Percentiles rank a stretch among this genome's conserved stretches.
Evolutionary conservation across 2,888 invertebrate genomes (phyloP).

Genomic region (Magallana nippona): DNA sequence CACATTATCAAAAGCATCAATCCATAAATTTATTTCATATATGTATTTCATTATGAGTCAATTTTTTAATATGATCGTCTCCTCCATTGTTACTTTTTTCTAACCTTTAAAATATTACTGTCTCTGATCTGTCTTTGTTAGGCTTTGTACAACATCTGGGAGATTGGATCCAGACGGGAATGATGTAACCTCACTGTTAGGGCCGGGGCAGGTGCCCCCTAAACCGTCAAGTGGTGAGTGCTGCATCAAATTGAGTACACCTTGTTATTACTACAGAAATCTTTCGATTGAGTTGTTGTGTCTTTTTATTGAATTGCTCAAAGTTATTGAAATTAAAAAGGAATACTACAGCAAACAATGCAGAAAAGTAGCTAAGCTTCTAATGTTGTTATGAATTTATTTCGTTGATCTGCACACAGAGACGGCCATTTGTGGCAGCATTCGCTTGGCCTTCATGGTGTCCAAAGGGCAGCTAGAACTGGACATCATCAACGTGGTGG

Average conservation of each 20-base stretch:
- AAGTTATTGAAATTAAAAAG: too few species aligned
- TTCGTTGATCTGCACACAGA: conserved; percentile 50
- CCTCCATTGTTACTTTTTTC: too few species aligned
- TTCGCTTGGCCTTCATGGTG: conserved; percentile 92
- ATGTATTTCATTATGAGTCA: too few species aligned
- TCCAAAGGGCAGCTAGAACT: conserved; percentile 95
- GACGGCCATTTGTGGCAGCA: conserved; percentile 83
- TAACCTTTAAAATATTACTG: not conserved
- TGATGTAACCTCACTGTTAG: conserved; percentile 72
- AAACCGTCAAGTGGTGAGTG: conserved; percentile 70
- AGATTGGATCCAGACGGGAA: conserved; percentile 70
- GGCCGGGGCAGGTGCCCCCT: conserved; percentile 76
- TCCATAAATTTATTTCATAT: not conserved
- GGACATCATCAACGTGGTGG: conserved; percentile 88
- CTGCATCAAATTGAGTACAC: not conserved
- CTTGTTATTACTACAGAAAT: too few species aligned
- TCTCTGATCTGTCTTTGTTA: not conserved
- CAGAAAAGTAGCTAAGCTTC: too few species aligned
- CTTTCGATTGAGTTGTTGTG: too few species aligned
- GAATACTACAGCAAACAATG: too few species aligned
- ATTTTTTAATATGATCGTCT: too few species aligned
- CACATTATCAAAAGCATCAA: not conserved
- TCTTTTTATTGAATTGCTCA: too few species aligned
- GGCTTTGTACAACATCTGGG: conserved; percentile 29
- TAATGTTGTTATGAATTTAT: not conserved